phyloP scores from a whole-genome alignment of 2,797 vertebrate genomes.

The Myoxocephalus aenaeus region DNA sequence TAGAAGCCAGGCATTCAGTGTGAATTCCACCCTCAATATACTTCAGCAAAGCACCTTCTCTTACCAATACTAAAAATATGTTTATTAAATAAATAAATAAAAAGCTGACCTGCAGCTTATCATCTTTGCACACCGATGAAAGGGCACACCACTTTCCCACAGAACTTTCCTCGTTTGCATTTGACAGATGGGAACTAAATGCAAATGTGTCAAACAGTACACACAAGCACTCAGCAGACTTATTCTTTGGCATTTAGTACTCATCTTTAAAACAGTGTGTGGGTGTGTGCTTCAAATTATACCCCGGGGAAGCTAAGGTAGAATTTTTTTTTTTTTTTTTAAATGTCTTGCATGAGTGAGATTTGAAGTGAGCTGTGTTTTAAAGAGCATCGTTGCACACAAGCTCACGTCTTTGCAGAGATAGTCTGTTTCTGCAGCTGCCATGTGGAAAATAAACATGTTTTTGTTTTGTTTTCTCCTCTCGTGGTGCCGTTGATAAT shows the following conservation, averaged over 20 bases:
- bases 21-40: not conserved
- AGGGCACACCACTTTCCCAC: not conserved
- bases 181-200: slow-evolving; percentile 37
- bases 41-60: not conserved
- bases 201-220: slow-evolving; percentile 35
- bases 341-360: slow-evolving; percentile 17
- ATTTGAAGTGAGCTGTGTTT: slow-evolving; percentile 26
- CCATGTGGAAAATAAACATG: slow-evolving; percentile 17
- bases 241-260: slow-evolving; percentile 22
- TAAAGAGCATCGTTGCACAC: not conserved
- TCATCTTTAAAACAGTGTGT: slow-evolving; percentile 39
- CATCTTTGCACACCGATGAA: not conserved
- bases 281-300: slow-evolving; percentile 52
- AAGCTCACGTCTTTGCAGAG: not conserved
- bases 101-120: slow-evolving; percentile 10
- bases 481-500: not conserved
- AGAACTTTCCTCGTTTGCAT: not conserved
- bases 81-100: not conserved
- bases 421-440: not conserved
- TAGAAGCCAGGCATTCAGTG: not conserved
- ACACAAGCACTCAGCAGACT: slow-evolving; percentile 4
- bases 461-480: not conserved
- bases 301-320: slow-evolving; percentile 8
- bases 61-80: not conserved
- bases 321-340: no score